Evolutionary conservation across 2,888 invertebrate genomes (phyloP).

Genomic region (Orthonevra nobilis): DNA sequence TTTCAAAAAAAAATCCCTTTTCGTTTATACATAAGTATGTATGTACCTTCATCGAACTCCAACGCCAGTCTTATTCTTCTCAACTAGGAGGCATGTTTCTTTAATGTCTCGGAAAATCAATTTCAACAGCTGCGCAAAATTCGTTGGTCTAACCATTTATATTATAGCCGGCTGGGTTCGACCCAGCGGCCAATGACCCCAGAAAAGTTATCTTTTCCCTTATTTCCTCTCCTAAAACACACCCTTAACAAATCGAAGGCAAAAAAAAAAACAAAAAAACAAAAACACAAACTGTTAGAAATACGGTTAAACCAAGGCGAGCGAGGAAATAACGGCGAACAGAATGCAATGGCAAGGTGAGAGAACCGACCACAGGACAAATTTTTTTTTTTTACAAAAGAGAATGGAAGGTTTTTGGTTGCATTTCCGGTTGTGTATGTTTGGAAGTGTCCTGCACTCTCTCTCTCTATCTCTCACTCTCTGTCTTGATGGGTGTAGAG

Average conservation of each 20-base stretch:
- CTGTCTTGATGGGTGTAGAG: background rate
- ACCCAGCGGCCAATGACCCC: slow-evolving; percentile 41
- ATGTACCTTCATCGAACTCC: too few species aligned
- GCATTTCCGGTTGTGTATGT: slow-evolving; percentile 8
- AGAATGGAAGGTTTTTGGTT: slow-evolving; percentile 1
- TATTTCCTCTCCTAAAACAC: background rate
- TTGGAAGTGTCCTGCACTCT: slow-evolving; percentile 40
- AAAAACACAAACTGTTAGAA: too few species aligned
- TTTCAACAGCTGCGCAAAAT: slow-evolving; percentile 29
- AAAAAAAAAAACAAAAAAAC: too few species aligned
- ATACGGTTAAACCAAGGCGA: too few species aligned
- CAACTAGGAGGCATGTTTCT: background rate
- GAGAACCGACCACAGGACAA: too few species aligned
- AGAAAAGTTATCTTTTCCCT: slow-evolving; percentile 33
- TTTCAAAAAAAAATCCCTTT: too few species aligned
- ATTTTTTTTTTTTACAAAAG: background rate
- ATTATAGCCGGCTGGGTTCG: slow-evolving; percentile 1
- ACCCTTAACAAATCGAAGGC: background rate
- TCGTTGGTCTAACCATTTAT: background rate
- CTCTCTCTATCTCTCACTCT: background rate
- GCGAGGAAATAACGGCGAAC: too few species aligned
- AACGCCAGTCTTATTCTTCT: too few species aligned
- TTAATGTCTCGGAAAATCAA: slow-evolving; percentile 19
- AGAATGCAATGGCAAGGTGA: background rate
- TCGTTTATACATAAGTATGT: too few species aligned